Conservation (phyloP, 2,888 invertebrate genomes). For the Dioctria rufipes region DNA sequence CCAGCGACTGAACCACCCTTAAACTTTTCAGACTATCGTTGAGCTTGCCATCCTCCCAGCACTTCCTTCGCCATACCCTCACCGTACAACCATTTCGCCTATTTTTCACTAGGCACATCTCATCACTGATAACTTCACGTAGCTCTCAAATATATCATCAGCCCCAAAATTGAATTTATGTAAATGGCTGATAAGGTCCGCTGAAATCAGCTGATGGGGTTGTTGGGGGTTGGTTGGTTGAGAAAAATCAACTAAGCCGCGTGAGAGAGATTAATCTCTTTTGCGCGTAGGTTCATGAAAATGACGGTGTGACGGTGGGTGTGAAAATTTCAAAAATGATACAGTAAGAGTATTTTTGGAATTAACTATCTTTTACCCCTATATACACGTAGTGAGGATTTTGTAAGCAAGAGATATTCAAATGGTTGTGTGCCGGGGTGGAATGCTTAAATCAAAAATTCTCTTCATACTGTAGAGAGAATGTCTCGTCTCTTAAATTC, state of each 20-base stretch:
- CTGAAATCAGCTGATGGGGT: constrained; percentile 43
- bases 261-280: background rate
- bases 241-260: background rate
- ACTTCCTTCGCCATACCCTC: background rate
- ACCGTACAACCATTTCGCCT: background rate
- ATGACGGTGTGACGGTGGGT: background rate
- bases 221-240: constrained; percentile 3
- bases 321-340: background rate
- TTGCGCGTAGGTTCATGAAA: background rate
- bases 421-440: background rate
- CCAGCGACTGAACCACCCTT: background rate
- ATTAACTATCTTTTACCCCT: background rate
- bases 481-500: background rate
- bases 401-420: too few relatives aligned
- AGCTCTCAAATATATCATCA: constrained; percentile 54
- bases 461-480: background rate
- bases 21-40: constrained; percentile 25
- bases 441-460: too few relatives aligned
- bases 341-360: background rate
- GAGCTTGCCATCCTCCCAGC: background rate
- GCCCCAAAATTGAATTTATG: constrained; percentile 54
- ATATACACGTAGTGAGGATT: too few relatives aligned
- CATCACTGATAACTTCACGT: constrained; percentile 48
- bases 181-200: constrained; percentile 53
- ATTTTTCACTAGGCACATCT: constrained; percentile 16